A percentile compares a stretch with the other conserved stretches of the same genome.
Conservation (phyloP, 2,888 invertebrate genomes). For the Nematopogon swammerdamellus region DNA sequence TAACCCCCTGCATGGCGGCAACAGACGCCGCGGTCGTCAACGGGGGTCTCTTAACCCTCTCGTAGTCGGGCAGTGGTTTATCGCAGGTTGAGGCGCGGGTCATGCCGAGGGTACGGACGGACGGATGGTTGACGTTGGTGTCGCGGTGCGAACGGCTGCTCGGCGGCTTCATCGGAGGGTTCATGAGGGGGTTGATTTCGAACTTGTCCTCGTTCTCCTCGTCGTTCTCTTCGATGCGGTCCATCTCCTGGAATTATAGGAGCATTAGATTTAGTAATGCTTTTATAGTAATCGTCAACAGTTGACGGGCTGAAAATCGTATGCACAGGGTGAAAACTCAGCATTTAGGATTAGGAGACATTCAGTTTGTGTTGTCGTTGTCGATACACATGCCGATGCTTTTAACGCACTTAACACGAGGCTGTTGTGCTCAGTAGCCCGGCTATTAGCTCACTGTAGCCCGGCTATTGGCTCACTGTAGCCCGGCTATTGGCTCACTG, state of each 20-base stretch:
- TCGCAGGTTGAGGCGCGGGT: conserved; percentile 48
- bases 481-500: too few species aligned
- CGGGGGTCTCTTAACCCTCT: conserved; percentile 18
- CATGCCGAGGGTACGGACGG: conserved; percentile 38
- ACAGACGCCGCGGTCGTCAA: conserved; percentile 45
- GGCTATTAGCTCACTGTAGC: too few species aligned
- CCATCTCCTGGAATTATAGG: conserved; percentile 56
- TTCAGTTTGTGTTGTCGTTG: too few species aligned
- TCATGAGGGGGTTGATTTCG: conserved; percentile 43
- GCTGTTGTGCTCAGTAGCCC: too few species aligned
- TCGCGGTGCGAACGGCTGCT: conserved; percentile 37
- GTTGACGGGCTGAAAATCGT: too few species aligned
- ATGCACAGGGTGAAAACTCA: too few species aligned
- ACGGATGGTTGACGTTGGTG: conserved; percentile 42
- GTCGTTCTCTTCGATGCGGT: conserved; percentile 64
- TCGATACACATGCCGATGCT: too few species aligned
- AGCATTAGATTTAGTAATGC: too few species aligned
- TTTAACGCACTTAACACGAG: too few species aligned
- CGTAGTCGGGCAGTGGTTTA: conserved; percentile 43
- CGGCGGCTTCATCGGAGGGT: conserved; percentile 30
- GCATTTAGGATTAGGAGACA: too few species aligned
- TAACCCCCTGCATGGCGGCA: conserved; percentile 45
- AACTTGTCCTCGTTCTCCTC: conserved; percentile 60
- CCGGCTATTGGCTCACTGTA: too few species aligned
- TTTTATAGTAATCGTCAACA: too few species aligned